These are phyloP conservation scores for Nemopilema nomurai DNA, from an alignment of 30 jellyfish, hydroid and myxozoan genomes.

Conservation along the genomic window DNA sequence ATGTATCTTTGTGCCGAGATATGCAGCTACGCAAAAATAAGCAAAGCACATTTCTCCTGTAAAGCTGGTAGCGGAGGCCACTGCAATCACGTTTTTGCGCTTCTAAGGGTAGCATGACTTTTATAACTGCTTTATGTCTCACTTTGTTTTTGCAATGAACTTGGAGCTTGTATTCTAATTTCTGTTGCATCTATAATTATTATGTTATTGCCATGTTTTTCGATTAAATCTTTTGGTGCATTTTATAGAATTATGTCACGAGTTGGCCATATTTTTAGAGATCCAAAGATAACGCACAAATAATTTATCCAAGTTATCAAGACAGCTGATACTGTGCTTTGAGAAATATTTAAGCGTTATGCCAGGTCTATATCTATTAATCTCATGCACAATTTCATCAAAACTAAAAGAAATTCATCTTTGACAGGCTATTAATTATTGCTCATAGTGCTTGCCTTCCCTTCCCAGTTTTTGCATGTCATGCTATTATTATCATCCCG, in stretches of 20 bases:
- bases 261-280: slow-evolving; percentile 1
- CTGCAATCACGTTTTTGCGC: slow-evolving; percentile 1
- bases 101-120: not conserved
- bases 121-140: not conserved
- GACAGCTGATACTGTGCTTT: not conserved
- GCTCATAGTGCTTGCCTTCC: not conserved
- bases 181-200: slow-evolving; percentile 1
- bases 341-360: not conserved
- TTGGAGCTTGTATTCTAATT: not conserved
- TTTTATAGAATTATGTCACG: not conserved
- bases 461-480: no score
- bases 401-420: not conserved
- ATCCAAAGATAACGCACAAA: not conserved
- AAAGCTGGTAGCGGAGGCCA: slow-evolving; percentile 4
- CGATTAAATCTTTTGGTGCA: not conserved
- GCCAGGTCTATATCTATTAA: not conserved
- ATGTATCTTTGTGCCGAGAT: not conserved
- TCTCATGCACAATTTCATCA: not conserved
- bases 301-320: not conserved
- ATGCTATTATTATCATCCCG: no score
- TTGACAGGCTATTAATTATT: not conserved
- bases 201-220: not conserved
- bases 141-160: not conserved
- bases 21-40: not conserved
- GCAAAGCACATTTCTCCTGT: not conserved